These are phyloP conservation scores for Glossosoma conforme DNA, from an alignment of 1,140 invertebrate species.

Conservation along the genomic window DNA sequence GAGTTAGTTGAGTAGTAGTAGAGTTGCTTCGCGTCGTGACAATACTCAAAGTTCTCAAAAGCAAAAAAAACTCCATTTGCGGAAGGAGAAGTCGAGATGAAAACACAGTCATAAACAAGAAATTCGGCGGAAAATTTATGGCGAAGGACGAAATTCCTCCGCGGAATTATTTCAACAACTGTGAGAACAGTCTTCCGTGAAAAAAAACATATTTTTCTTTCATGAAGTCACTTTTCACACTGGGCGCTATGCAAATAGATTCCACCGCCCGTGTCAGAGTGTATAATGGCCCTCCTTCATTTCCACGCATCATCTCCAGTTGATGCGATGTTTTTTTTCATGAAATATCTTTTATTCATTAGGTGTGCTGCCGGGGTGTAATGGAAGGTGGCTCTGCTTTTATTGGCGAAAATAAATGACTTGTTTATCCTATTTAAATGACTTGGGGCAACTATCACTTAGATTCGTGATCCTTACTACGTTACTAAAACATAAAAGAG, in stretches of 20 bases:
- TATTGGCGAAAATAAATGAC: conserved; percentile 30
- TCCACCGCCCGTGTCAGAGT: conserved; percentile 29
- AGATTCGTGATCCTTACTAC: no score
- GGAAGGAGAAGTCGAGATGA: conserved; percentile 3
- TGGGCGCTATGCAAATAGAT: conserved; percentile 29
- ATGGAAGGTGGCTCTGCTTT: conserved; percentile 5
- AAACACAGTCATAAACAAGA: conserved; percentile 2
- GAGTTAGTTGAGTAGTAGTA: no score
- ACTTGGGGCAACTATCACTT: no score
- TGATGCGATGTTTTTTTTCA: conserved; percentile 30
- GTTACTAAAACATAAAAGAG: no score
- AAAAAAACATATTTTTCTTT: conserved; percentile 28
- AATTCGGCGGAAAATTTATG: conserved; percentile 2
- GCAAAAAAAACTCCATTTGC: background rate
- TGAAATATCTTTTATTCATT: conserved; percentile 30
- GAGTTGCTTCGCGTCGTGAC: no score
- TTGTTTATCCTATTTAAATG: conserved; percentile 30
- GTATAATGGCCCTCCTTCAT: conserved; percentile 28
- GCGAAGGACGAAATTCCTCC: conserved; percentile 1
- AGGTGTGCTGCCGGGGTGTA: conserved; percentile 19
- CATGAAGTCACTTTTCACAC: conserved; percentile 28
- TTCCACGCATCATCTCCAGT: conserved; percentile 29
- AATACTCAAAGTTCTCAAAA: no score
- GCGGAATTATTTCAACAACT: conserved; percentile 14
- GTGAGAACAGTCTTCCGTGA: conserved; percentile 2